These are phyloP conservation scores for Dendrocopos noguchii DNA, from an alignment of 2,113 vertebrate genomes.

Conservation along the genomic window DNA sequence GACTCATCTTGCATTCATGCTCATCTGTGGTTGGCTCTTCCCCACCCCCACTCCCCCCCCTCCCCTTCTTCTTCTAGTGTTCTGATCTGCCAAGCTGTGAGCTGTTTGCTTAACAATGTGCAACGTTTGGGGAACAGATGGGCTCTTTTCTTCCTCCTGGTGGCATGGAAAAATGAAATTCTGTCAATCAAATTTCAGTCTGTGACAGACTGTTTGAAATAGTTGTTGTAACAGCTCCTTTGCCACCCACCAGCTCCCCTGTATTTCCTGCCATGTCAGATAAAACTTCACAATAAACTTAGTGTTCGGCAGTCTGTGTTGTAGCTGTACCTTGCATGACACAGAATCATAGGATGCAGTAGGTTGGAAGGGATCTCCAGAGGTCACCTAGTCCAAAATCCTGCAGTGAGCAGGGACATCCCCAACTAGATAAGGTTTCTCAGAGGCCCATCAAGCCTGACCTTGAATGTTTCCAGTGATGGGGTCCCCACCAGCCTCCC, in stretches of 20 bases:
- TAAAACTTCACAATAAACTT: neutral
- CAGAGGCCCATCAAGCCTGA: too few species aligned
- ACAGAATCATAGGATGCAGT: too few species aligned
- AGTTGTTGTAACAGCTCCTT: neutral
- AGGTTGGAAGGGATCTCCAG: too few species aligned
- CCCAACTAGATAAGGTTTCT: too few species aligned
- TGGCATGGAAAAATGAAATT: slow-evolving; percentile 32
- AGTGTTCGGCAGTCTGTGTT: neutral
- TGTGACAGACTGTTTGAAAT: neutral
- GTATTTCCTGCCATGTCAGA: neutral
- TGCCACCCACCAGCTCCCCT: neutral
- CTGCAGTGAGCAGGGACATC: too few species aligned
- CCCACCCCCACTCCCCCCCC: neutral
- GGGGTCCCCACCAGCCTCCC: too few species aligned
- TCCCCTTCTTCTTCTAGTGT: neutral
- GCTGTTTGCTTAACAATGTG: slow-evolving; percentile 30
- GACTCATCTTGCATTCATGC: slow-evolving; percentile 48
- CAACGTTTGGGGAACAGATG: slow-evolving; percentile 19
- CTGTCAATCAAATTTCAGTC: slow-evolving; percentile 8
- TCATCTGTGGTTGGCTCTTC: neutral
- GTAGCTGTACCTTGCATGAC: neutral
- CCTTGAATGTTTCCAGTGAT: too few species aligned
- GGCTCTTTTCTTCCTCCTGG: neutral
- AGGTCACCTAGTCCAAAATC: too few species aligned
- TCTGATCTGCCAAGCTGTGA: neutral